Conservation (phyloP, 1,140 invertebrate genomes). For the Agraylea sexmaculata region DNA sequence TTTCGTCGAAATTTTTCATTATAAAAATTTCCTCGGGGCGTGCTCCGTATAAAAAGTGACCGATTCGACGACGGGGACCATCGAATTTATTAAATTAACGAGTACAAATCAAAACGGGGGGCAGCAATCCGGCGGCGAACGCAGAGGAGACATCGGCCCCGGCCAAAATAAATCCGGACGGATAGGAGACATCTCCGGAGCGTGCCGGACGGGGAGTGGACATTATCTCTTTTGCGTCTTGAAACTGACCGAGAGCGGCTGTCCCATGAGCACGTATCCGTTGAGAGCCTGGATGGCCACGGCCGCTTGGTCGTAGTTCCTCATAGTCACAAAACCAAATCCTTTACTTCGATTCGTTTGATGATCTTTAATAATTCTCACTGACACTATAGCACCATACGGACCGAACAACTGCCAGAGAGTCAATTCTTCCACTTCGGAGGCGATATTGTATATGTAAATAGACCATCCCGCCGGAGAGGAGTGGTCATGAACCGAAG, state of each 20-base stretch:
- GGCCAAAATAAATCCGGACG: too few species aligned
- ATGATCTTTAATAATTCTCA: constrained; percentile 95
- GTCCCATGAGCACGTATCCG: constrained; percentile 91
- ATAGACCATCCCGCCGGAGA: constrained; percentile 84
- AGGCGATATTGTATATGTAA: constrained; percentile 97
- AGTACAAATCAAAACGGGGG: not conserved
- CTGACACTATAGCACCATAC: constrained; percentile 96
- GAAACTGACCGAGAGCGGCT: constrained; percentile 96
- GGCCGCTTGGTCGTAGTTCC: constrained; percentile 96
- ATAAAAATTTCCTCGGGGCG: too few species aligned
- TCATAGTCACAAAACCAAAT: constrained; percentile 99
- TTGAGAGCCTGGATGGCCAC: constrained; percentile 96
- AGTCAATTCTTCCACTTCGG: constrained; percentile 95
- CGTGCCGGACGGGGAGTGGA: too few species aligned
- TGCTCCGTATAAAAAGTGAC: not conserved
- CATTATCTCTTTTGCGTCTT: constrained; percentile 76
- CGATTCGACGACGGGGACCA: not conserved
- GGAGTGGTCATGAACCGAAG: constrained; percentile 41
- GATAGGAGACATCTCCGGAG: too few species aligned
- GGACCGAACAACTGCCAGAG: constrained; percentile 98
- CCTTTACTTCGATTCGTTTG: constrained; percentile 99
- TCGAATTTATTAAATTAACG: too few species aligned
- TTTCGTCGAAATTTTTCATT: too few species aligned
- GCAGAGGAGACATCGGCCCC: too few species aligned
- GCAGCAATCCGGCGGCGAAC: not conserved